phyloP scores from a whole-genome alignment of 2,797 vertebrate species.

The Erithacus rubecula region DNA sequence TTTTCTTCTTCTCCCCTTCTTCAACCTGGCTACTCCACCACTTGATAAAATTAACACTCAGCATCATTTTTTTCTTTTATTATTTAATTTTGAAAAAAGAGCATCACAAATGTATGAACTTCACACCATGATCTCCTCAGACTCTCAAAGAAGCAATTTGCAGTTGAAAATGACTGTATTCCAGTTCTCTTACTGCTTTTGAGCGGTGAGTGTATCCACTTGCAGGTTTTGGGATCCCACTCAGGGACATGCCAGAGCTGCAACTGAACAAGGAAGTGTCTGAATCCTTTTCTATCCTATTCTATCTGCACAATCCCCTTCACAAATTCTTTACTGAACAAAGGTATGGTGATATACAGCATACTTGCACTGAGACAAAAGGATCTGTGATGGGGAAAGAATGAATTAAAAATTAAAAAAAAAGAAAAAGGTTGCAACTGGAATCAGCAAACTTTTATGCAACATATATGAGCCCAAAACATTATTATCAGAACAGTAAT shows the following conservation, averaged over 20 bases:
- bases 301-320: not conserved
- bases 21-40: slow-evolving; percentile 48
- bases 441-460: not conserved
- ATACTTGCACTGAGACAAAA: not conserved
- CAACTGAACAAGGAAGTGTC: not conserved
- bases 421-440: not conserved
- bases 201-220: not conserved
- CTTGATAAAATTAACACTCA: slow-evolving; percentile 17
- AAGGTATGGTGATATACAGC: not conserved
- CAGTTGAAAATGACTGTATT: not conserved
- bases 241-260: not conserved
- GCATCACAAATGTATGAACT: not conserved
- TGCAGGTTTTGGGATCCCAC: not conserved
- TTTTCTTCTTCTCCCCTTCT: slow-evolving; percentile 37
- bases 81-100: not conserved
- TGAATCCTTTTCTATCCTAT: not conserved
- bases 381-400: not conserved
- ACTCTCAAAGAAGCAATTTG: not conserved
- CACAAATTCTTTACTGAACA: not conserved
- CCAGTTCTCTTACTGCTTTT: not conserved
- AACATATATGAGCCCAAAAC: not conserved
- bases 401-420: not conserved
- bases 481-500: not conserved
- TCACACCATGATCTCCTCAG: not conserved
- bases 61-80: not conserved